Conservation (phyloP, 2,113 vertebrate species). For the Mormyrus iriodes region DNA sequence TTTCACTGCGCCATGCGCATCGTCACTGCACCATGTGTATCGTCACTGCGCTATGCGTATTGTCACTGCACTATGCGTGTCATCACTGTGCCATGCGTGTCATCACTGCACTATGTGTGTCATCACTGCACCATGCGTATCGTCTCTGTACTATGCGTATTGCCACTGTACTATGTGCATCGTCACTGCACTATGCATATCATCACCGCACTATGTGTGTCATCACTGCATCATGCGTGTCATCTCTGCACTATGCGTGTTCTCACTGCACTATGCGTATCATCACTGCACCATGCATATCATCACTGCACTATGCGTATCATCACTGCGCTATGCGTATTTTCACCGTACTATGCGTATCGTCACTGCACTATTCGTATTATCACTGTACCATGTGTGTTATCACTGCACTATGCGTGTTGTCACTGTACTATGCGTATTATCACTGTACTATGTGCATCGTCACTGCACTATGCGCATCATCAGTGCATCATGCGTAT, state of each 20-base stretch:
- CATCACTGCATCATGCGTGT: background rate
- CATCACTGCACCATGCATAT: too few relatives aligned
- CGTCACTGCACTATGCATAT: background rate
- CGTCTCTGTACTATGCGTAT: too few relatives aligned
- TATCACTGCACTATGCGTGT: background rate
- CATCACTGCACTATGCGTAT: background rate
- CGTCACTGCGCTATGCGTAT: background rate
- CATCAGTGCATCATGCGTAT: too few relatives aligned
- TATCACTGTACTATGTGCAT: too few relatives aligned
- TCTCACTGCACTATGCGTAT: background rate
- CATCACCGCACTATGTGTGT: background rate
- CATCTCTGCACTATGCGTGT: too few relatives aligned
- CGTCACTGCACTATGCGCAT: background rate
- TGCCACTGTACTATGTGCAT: too few relatives aligned
- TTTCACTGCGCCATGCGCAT: background rate
- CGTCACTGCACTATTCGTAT: too few relatives aligned
- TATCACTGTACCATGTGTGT: background rate
- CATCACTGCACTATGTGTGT: background rate
- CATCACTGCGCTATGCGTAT: background rate
- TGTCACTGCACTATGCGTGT: too few relatives aligned
- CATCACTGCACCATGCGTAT: background rate
- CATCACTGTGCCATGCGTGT: background rate
- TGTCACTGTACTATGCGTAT: background rate
- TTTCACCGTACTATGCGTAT: too few relatives aligned
- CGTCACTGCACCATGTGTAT: too few relatives aligned